A percentile compares a stretch with the other conserved stretches of the same genome.
These are phyloP conservation scores for Malaclemys terrapin DNA, from an alignment of 2,113 vertebrate species.

Conservation along the genomic window DNA sequence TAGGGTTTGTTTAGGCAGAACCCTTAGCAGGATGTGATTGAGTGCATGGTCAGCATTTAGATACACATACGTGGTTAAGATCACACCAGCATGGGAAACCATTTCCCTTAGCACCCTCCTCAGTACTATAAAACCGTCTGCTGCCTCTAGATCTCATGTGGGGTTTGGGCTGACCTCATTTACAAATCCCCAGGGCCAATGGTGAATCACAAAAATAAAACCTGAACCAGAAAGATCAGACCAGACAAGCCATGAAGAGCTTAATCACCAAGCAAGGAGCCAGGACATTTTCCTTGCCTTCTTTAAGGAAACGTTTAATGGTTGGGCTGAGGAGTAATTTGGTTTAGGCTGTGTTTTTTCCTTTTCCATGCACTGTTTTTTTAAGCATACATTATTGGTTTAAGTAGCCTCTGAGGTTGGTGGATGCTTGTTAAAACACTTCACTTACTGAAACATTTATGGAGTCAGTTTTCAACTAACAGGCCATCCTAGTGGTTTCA, in stretches of 20 bases:
- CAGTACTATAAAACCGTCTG: neutral
- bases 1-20: constrained; percentile 44
- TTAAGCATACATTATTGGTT: constrained; percentile 13
- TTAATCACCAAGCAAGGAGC: constrained; percentile 9
- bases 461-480: constrained; percentile 59
- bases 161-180: neutral
- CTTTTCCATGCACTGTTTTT: neutral
- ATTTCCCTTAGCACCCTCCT: neutral
- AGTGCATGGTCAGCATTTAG: constrained; percentile 3
- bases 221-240: neutral
- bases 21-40: neutral
- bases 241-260: neutral
- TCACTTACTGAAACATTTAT: constrained; percentile 29
- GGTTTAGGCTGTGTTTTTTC: neutral
- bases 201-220: constrained; percentile 4
- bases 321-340: neutral
- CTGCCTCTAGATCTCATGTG: neutral
- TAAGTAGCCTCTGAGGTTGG: neutral
- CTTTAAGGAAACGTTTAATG: constrained; percentile 19
- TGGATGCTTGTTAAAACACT: constrained; percentile 46
- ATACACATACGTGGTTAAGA: neutral
- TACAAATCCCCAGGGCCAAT: constrained; percentile 6
- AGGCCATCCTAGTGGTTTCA: constrained; percentile 15
- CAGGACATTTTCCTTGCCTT: neutral
- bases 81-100: neutral